Conservation (phyloP, 2,113 vertebrate species). For the Suncus etruscus region DNA sequence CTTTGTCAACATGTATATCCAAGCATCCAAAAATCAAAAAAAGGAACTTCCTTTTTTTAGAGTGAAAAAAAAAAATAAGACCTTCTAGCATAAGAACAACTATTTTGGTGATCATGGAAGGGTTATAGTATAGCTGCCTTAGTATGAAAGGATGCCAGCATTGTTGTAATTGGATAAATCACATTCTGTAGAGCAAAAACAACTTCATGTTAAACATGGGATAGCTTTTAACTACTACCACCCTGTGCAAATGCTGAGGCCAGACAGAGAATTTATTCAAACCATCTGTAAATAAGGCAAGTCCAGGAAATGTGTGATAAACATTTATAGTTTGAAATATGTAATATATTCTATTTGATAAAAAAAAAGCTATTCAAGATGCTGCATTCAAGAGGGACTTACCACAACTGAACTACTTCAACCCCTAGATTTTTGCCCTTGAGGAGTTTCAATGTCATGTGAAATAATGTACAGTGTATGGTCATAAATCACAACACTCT, state of each 20-base stretch:
- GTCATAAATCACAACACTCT: background rate
- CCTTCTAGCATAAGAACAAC: conserved; percentile 54
- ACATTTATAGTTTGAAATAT: conserved; percentile 76
- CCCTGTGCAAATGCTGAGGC: conserved; percentile 48
- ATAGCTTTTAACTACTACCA: conserved; percentile 67
- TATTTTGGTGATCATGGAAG: conserved; percentile 60
- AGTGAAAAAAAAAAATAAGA: conserved; percentile 40
- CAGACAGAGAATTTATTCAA: conserved; percentile 68
- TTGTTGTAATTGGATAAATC: conserved; percentile 59
- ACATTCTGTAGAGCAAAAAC: conserved; percentile 60
- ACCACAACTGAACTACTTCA: conserved; percentile 43
- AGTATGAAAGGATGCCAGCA: conserved; percentile 31
- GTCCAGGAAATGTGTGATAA: conserved; percentile 71
- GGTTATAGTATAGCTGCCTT: background rate
- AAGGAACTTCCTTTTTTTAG: conserved; percentile 2
- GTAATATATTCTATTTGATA: conserved; percentile 76
- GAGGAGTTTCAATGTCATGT: conserved; percentile 21
- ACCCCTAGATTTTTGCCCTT: conserved; percentile 12
- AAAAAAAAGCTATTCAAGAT: conserved; percentile 74
- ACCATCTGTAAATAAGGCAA: conserved; percentile 77
- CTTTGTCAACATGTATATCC: conserved; percentile 59
- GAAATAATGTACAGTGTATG: conserved; percentile 46
- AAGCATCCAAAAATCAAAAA: conserved; percentile 57
- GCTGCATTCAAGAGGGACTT: conserved; percentile 46
- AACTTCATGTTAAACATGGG: conserved; percentile 65